These are phyloP conservation scores for Tipula confusa DNA, from an alignment of 2,888 invertebrate species.

Conservation along the genomic window DNA sequence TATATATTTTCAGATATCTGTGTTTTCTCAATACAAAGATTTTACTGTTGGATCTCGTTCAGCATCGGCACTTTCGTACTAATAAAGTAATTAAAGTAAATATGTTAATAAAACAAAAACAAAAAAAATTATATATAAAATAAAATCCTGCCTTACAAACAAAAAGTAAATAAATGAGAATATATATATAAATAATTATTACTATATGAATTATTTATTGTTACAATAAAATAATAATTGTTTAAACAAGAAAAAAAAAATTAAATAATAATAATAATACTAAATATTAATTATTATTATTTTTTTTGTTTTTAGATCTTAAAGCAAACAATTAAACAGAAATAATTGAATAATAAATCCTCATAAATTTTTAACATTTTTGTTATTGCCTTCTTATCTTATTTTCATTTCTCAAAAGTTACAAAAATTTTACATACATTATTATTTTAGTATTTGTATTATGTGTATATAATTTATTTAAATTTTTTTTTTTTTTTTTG, in stretches of 20 bases:
- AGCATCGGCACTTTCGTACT: constrained; percentile 62
- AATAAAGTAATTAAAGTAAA: constrained; percentile 41
- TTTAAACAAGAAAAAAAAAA: too few relatives aligned
- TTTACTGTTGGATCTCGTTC: constrained; percentile 80
- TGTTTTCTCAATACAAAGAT: constrained; percentile 91
- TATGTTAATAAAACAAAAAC: not conserved
- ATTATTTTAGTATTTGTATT: not conserved
- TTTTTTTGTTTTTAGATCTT: not conserved
- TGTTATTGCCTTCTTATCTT: not conserved
- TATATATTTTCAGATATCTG: constrained; percentile 70
- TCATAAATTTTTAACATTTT: not conserved
- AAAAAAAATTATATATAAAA: constrained; percentile 28
- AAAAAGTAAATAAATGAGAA: not conserved
- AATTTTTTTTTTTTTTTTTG: not conserved
- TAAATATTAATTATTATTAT: not conserved
- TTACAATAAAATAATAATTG: not conserved
- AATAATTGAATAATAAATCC: constrained; percentile 21
- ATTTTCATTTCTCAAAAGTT: not conserved
- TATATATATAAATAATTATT: constrained; percentile 25
- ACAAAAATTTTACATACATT: not conserved
- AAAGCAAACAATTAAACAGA: constrained; percentile 1
- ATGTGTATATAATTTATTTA: not conserved
- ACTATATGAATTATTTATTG: constrained; percentile 3
- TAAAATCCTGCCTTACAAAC: constrained; percentile 29
- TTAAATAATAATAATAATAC: not conserved